These are phyloP conservation scores for Falco biarmicus DNA, from an alignment of 2,797 vertebrate genomes.

Conservation along the genomic window DNA sequence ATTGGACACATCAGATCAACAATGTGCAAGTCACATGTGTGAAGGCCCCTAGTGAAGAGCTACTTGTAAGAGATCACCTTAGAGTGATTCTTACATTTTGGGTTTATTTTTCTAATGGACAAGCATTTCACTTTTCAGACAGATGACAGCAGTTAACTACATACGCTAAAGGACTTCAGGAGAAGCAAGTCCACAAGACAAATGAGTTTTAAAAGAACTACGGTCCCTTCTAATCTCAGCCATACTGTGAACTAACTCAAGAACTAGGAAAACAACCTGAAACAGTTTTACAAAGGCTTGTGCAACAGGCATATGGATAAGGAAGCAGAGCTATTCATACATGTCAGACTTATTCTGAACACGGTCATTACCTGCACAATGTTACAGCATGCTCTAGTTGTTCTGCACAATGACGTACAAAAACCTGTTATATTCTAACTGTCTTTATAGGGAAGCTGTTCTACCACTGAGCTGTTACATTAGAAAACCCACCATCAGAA, in stretches of 20 bases:
- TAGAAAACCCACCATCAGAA: neutral
- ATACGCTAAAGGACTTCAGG: neutral
- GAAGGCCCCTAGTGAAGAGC: neutral
- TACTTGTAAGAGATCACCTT: neutral
- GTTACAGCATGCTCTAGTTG: neutral
- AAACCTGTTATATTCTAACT: neutral
- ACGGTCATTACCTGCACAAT: neutral
- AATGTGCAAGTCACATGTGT: rapidly evolving
- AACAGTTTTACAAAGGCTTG: neutral
- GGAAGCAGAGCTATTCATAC: neutral
- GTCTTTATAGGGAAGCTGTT: neutral
- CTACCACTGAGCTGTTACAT: neutral
- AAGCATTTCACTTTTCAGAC: neutral
- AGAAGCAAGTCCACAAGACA: neutral
- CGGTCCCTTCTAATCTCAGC: neutral
- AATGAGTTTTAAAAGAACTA: neutral
- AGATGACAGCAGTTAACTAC: neutral
- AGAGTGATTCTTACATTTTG: neutral
- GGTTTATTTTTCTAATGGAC: neutral
- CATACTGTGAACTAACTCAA: neutral
- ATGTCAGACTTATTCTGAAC: neutral
- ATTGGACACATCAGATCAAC: neutral
- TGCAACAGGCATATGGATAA: neutral
- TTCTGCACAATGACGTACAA: neutral
- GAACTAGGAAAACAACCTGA: neutral